Conservation (phyloP, 2,888 invertebrate genomes). For the Drosophila suboccidentalis region DNA sequence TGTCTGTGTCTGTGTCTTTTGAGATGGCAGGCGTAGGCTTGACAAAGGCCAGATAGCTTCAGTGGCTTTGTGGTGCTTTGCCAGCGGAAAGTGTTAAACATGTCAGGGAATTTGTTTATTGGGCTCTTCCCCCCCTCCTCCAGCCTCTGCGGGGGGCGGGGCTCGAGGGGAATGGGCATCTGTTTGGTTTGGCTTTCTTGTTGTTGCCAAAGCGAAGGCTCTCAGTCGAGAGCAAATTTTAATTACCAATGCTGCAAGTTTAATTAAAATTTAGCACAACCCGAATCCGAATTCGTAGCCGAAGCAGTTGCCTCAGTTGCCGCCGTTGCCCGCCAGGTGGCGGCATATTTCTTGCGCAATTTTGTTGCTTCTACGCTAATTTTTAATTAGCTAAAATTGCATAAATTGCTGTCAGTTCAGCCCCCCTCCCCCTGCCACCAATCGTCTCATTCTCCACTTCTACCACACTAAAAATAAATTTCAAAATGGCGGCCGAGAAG, state of each 20-base stretch:
- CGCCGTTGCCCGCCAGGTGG: conserved; percentile 53
- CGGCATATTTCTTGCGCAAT: conserved; percentile 58
- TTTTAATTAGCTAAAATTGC: conserved; percentile 80
- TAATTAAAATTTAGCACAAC: conserved; percentile 76
- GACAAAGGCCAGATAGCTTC: conserved; percentile 75
- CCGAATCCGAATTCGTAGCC: conserved; percentile 1
- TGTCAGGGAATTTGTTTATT: conserved; percentile 83
- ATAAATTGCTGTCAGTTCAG: conserved; percentile 59
- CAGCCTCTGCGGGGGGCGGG: conserved; percentile 8
- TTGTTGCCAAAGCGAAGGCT: conserved; percentile 27
- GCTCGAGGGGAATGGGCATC: conserved; percentile 50
- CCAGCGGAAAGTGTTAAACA: conserved; percentile 83
- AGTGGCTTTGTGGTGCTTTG: conserved; percentile 59
- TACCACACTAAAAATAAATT: conserved; percentile 50
- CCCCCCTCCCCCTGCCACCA: neutral
- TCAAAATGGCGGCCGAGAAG: conserved; percentile 71
- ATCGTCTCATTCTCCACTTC: neutral
- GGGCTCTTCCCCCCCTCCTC: conserved; percentile 52
- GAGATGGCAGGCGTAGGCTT: conserved; percentile 30
- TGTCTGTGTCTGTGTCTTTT: neutral
- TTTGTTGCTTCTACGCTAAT: conserved; percentile 61
- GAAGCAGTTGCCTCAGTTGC: conserved; percentile 22
- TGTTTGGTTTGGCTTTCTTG: conserved; percentile 51
- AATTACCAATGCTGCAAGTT: conserved; percentile 71
- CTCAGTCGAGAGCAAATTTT: conserved; percentile 65